A percentile compares a stretch with the other conserved stretches of the same genome.
phyloP scores from a whole-genome alignment of 64 coral and sea anemone genomes.

The Hydrozoanthus tunicans region DNA sequence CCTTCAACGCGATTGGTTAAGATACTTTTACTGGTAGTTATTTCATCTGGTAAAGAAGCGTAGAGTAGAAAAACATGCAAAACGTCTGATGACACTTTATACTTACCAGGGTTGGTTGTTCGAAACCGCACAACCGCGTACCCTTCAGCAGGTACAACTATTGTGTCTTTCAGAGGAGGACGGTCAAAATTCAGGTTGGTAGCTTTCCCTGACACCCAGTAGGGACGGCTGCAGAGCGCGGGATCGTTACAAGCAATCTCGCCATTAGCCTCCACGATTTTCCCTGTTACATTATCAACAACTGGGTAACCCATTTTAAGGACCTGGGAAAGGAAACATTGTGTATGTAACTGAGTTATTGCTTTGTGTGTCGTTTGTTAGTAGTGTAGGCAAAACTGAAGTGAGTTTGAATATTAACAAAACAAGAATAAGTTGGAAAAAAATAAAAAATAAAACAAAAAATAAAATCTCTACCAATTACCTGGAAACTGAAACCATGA shows the following conservation, averaged over 20 bases:
- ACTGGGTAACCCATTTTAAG: slow-evolving; percentile 58
- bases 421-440: too few relatives aligned
- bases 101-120: slow-evolving; percentile 63
- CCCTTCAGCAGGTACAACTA: slow-evolving; percentile 43
- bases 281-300: slow-evolving; percentile 22
- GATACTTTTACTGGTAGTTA: too few relatives aligned
- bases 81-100: too few relatives aligned
- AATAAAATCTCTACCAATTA: background rate
- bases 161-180: slow-evolving; percentile 58
- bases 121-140: slow-evolving; percentile 64
- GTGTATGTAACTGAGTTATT: background rate
- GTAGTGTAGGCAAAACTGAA: too few relatives aligned
- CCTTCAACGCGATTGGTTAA: too few relatives aligned
- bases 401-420: too few relatives aligned
- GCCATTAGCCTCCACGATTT: slow-evolving; percentile 7
- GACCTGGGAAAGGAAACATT: slow-evolving; percentile 15
- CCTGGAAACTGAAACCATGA: slow-evolving; percentile 69
- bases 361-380: background rate
- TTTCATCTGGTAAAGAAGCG: too few relatives aligned
- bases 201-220: slow-evolving; percentile 42
- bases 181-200: slow-evolving; percentile 50
- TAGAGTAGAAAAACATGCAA: too few relatives aligned
- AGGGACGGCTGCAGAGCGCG: slow-evolving; percentile 31
- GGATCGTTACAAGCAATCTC: slow-evolving; percentile 38
- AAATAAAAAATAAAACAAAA: background rate